Evolutionary conservation across 2,888 invertebrate species (phyloP).

Genomic region (Drosophila multiciliata): DNA sequence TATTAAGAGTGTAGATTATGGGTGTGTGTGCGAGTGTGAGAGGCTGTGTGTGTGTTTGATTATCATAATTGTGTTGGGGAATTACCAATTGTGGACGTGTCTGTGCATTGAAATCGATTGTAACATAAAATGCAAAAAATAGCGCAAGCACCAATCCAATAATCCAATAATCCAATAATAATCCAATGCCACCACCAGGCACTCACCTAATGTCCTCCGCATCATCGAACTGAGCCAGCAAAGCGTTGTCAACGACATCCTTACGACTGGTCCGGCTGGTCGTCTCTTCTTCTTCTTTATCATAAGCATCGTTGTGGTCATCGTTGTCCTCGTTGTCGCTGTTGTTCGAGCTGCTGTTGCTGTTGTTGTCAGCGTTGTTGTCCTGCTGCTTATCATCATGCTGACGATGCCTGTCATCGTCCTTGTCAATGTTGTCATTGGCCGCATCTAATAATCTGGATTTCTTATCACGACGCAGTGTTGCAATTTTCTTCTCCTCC

Average conservation of each 20-base stretch:
- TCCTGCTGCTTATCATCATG: conserved; percentile 69
- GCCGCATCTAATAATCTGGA: conserved; percentile 83
- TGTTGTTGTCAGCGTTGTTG: conserved; percentile 62
- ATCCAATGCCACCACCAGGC: conserved; percentile 46
- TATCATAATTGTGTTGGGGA: conserved; percentile 52
- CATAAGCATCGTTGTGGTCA: conserved; percentile 46
- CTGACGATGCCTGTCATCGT: conserved; percentile 58
- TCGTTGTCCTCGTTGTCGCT: conserved; percentile 49
- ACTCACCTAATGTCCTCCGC: conserved; percentile 83
- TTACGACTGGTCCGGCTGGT: conserved; percentile 57
- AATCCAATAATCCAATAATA: conserved; percentile 60
- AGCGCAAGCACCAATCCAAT: conserved; percentile 59
- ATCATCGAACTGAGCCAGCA: conserved; percentile 69
- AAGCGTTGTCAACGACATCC: conserved; percentile 71
- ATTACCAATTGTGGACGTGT: conserved; percentile 63
- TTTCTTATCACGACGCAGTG: conserved; percentile 85
- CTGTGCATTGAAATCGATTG: conserved; percentile 69
- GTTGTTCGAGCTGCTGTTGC: conserved; percentile 55
- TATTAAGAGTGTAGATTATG: conserved; percentile 20
- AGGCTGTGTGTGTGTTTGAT: conserved; percentile 25
- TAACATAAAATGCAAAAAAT: conserved; percentile 70
- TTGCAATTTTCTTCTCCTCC: conserved; percentile 95
- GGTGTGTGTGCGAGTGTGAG: conserved; percentile 22
- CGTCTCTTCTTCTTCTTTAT: conserved; percentile 49
- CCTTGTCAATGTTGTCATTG: conserved; percentile 81